Conservation (phyloP, 2,113 vertebrate species). For the Petroica traversi region DNA sequence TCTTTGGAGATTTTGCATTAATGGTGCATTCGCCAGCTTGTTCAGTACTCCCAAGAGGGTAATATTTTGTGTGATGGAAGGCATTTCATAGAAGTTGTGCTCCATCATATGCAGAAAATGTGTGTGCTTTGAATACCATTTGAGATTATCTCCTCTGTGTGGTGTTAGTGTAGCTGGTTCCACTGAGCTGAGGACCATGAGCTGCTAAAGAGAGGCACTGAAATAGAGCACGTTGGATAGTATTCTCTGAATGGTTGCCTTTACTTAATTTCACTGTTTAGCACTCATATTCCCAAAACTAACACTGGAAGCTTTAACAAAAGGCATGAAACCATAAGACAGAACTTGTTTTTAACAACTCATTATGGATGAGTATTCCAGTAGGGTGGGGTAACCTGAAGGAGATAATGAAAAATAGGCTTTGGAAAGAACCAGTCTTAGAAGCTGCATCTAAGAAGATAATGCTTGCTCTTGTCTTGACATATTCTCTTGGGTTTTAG, state of each 20-base stretch:
- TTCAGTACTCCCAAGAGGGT: not conserved
- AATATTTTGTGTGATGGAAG: not conserved
- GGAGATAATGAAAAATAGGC: not conserved
- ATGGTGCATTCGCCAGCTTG: not conserved
- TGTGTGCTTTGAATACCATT: not conserved
- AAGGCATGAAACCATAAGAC: not conserved
- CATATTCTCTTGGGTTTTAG: not conserved
- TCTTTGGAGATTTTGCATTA: not conserved
- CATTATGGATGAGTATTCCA: not conserved
- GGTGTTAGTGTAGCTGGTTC: not conserved
- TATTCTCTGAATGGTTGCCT: not conserved
- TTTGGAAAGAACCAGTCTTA: not conserved
- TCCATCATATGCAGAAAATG: not conserved
- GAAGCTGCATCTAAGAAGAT: not conserved
- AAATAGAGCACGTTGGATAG: not conserved
- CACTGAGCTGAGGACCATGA: not conserved
- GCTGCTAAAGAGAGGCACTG: not conserved
- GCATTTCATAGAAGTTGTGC: not conserved
- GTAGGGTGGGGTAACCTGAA: not conserved
- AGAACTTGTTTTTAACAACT: not conserved
- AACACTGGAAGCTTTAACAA: fast-evolving
- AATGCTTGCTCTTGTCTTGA: not conserved
- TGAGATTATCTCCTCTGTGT: not conserved
- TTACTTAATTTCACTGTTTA: not conserved
- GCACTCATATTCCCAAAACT: not conserved